Percentiles rank a stretch among this genome's conserved stretches.
These are phyloP conservation scores for Fopius arisanus DNA, from an alignment of 1,140 invertebrate species.

Conservation along the genomic window DNA sequence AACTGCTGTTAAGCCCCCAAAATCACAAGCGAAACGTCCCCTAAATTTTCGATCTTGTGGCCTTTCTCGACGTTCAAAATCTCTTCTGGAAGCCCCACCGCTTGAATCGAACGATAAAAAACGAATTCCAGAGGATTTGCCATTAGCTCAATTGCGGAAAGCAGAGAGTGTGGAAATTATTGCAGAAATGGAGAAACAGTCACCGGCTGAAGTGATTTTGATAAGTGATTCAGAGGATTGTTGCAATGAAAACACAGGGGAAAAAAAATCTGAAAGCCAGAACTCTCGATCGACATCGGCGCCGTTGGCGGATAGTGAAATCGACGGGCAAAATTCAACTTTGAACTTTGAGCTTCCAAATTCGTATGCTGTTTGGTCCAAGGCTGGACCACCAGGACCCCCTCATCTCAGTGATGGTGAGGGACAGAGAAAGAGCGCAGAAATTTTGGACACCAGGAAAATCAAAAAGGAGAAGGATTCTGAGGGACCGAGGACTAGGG, in stretches of 20 bases:
- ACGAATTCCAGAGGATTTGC: background rate
- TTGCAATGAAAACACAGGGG: background rate
- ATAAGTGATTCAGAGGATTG: background rate
- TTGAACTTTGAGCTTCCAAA: background rate
- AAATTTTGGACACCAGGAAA: background rate
- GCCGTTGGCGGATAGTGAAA: too few relatives aligned
- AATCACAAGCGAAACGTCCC: background rate
- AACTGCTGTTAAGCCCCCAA: background rate
- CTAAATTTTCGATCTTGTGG: background rate
- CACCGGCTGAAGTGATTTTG: background rate
- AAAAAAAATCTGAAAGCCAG: background rate
- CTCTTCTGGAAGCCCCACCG: too few relatives aligned
- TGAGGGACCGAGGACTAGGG: background rate
- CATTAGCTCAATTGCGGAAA: background rate
- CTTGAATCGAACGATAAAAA: background rate
- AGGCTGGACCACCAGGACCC: background rate
- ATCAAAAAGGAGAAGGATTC: background rate
- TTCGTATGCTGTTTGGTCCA: background rate
- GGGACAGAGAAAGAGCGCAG: background rate
- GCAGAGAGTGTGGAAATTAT: background rate
- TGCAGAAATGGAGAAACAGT: background rate
- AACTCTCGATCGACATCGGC: too few relatives aligned
- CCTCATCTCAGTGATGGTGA: background rate
- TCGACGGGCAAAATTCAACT: background rate
- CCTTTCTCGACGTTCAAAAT: too few relatives aligned